Conservation (phyloP, 2,797 vertebrate species). For the Sebastes oblongus region DNA sequence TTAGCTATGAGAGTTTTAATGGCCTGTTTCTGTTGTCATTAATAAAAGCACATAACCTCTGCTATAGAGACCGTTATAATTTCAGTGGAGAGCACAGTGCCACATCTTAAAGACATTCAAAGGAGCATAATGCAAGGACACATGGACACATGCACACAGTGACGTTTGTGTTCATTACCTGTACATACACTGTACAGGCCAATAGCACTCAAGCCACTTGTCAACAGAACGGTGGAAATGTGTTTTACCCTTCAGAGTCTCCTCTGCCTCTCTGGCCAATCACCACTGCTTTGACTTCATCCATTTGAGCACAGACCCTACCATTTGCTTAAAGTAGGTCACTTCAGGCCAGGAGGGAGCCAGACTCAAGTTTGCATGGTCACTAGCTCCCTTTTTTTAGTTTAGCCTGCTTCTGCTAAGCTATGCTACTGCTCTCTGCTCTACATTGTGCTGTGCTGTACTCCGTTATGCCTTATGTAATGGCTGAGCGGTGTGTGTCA, state of each 20-base stretch:
- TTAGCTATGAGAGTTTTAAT: constrained; percentile 72
- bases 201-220: constrained; percentile 31
- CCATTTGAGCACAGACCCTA: constrained; percentile 64
- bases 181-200: constrained; percentile 17
- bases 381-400: constrained; percentile 60
- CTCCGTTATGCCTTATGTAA: constrained; percentile 73
- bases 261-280: constrained; percentile 58
- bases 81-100: constrained; percentile 44
- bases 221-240: constrained; percentile 31
- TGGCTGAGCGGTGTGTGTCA: constrained; percentile 63
- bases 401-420: constrained; percentile 61
- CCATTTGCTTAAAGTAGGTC: constrained; percentile 83
- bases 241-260: constrained; percentile 64
- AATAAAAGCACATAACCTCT: constrained; percentile 72
- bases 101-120: constrained; percentile 32
- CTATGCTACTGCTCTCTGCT: constrained; percentile 50
- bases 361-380: constrained; percentile 71
- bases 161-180: constrained; percentile 39
- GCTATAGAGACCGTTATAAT: constrained; percentile 44
- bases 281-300: constrained; percentile 67
- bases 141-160: constrained; percentile 6
- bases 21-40: constrained; percentile 76
- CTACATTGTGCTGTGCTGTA: constrained; percentile 60
- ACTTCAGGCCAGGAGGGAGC: constrained; percentile 80
- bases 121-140: constrained; percentile 48